Evolutionary conservation across 1,140 invertebrate species (phyloP).

Genomic region (Arion vulgaris): DNA sequence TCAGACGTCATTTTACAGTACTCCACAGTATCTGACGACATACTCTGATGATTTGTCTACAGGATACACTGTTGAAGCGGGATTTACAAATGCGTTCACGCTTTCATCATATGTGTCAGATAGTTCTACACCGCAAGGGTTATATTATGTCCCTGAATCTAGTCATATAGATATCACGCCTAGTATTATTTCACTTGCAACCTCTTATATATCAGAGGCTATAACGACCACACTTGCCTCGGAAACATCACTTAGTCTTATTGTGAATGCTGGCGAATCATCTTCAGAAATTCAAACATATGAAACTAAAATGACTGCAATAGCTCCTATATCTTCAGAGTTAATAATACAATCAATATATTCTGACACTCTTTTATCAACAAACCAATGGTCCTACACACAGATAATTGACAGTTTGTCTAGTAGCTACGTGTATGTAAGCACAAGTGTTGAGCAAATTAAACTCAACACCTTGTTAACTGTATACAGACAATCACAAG

Average conservation of each 20-base stretch:
- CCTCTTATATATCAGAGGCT: background rate
- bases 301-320: no score
- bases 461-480: no score
- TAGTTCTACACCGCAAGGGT: no score
- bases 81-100: background rate
- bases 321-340: no score
- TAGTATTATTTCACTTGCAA: background rate
- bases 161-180: background rate
- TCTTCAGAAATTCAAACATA: no score
- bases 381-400: background rate
- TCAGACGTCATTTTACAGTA: background rate
- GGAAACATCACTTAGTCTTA: background rate
- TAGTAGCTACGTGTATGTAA: background rate
- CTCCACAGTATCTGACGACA: no score
- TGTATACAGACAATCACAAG: no score
- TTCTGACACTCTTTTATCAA: background rate
- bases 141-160: background rate
- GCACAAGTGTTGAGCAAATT: background rate
- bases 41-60: background rate
- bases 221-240: background rate
- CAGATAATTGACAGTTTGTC: background rate
- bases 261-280: no score
- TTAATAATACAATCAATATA: no score
- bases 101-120: no score
- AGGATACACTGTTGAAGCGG: background rate